phyloP scores from a whole-genome alignment of 2,797 vertebrate species.

The Prionace glauca region DNA sequence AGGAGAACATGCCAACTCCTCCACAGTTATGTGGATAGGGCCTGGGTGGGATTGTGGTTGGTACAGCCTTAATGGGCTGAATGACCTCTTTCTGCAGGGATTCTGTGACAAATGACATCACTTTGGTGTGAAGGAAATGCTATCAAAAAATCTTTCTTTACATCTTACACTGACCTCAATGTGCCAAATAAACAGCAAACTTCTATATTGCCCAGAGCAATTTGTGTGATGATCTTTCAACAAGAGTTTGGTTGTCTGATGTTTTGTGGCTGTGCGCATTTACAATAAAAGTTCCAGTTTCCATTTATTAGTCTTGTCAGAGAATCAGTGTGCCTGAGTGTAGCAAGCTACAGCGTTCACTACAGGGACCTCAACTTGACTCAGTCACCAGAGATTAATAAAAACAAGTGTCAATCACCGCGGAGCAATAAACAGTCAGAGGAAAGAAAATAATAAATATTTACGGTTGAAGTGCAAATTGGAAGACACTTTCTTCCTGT shows the following conservation, averaged over 20 bases:
- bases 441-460: slow-evolving; percentile 30
- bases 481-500: slow-evolving; percentile 53
- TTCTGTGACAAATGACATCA: background rate
- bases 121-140: background rate
- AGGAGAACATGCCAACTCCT: no score
- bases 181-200: background rate
- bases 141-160: background rate
- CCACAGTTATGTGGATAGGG: no score
- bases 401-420: slow-evolving; percentile 47
- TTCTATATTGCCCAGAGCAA: background rate
- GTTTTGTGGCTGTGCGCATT: background rate
- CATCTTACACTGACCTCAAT: background rate
- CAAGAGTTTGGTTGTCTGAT: background rate
- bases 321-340: background rate
- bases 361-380: background rate
- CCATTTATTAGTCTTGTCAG: background rate
- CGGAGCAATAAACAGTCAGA: slow-evolving; percentile 56
- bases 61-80: no score
- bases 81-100: no score
- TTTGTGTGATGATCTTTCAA: background rate
- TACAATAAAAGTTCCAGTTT: background rate
- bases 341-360: background rate
- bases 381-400: background rate
- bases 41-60: no score
- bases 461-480: slow-evolving; percentile 47